phyloP scores from a whole-genome alignment of 2,888 invertebrate species.

The Drosophila melanosoma region DNA sequence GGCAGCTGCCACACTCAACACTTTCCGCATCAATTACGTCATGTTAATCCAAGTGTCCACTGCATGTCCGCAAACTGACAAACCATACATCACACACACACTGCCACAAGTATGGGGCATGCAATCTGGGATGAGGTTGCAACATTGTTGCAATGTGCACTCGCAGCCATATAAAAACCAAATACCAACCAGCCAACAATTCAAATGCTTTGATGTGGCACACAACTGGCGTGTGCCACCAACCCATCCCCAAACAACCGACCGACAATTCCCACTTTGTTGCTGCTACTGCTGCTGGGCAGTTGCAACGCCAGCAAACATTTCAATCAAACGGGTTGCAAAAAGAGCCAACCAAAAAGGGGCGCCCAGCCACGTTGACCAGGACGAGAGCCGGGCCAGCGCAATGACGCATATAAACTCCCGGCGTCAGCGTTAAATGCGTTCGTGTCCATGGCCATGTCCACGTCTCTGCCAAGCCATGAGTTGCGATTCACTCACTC shows the following conservation, averaged over 20 bases:
- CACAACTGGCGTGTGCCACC: constrained; percentile 22
- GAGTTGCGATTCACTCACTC: constrained; percentile 77
- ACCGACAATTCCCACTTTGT: not conserved
- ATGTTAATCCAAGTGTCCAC: constrained; percentile 83
- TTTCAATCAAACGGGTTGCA: constrained; percentile 72
- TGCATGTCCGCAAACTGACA: constrained; percentile 84
- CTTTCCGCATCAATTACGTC: constrained; percentile 82
- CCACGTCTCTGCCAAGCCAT: constrained; percentile 61
- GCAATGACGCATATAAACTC: constrained; percentile 77
- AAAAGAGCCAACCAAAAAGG: constrained; percentile 55
- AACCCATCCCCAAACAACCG: not conserved
- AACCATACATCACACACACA: constrained; percentile 83
- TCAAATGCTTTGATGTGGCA: constrained; percentile 75
- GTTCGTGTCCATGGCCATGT: constrained; percentile 68
- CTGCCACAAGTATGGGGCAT: constrained; percentile 29
- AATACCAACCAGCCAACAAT: constrained; percentile 62
- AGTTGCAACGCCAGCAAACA: constrained; percentile 71
- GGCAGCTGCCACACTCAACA: constrained; percentile 80
- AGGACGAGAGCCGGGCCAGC: constrained; percentile 14
- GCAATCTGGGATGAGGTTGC: constrained; percentile 24
- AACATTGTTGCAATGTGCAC: constrained; percentile 70
- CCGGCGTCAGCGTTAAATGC: constrained; percentile 76
- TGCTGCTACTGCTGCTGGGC: constrained; percentile 5
- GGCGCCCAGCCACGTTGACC: constrained; percentile 37
- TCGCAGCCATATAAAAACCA: constrained; percentile 49